Evolutionary conservation across 2,888 invertebrate genomes (phyloP), one percentile per base, ranked within the genome.

Genomic region (Cataglyphis altisquamis): DNA sequence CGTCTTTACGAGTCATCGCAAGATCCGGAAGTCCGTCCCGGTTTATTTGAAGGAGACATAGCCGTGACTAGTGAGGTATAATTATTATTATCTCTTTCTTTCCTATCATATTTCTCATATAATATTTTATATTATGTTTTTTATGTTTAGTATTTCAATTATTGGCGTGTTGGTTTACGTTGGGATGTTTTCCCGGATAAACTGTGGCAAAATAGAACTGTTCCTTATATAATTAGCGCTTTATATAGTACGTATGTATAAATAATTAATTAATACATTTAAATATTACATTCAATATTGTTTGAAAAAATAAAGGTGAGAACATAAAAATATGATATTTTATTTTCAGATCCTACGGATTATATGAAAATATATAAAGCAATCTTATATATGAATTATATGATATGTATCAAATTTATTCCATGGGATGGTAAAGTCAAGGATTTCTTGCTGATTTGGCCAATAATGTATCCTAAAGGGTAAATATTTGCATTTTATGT

Each of bases 121-220:
- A 9, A 70, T 41, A 9, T 63, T 73, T 41, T 4, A 18, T 39
- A 57, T 72, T 21, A 15, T 39, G 62, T 62, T 12, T 41, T 41
- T 41, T 48, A 18, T 62, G 5, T 12, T 4, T 8, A 73, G 73
- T 63, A 73, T 29, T 41, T 62, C 29, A 41, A 73, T 62, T n/a
- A 73, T 12, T 73, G 39, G 73, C 73, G 73, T 29, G 25, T 73
- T n/a, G 62, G 73, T 62, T 62, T 73, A 73, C 73, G 73, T n/a
- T 73, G 73, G 73, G 73, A 73, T 12, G 62, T 73, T 39, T 73
- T 73, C n/a, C 73, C 73, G n/a, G 73, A 73, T 8, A 73, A 62
- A 29, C 12, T 73, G 3, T 73, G 73, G 73, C 29, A 73, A 15
- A 73, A 73, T 18, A 41, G 21, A 18, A 73, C 62, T 15, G 73